Evolutionary conservation across 2,113 vertebrate species (phyloP).

Genomic region (Coptodon bakossiorum): DNA sequence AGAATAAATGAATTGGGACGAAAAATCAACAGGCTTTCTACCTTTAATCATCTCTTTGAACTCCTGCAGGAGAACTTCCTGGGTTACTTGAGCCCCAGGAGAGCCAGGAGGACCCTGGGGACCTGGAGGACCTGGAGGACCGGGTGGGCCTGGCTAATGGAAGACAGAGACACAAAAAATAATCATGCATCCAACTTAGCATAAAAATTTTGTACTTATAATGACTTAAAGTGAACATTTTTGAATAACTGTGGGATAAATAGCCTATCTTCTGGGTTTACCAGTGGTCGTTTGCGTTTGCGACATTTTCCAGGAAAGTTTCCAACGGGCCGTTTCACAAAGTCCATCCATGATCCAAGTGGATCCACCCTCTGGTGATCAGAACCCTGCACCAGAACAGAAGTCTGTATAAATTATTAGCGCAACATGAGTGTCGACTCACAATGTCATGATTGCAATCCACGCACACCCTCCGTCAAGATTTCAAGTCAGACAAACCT

Average conservation of each 20-base stretch:
- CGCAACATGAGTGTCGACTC: neutral
- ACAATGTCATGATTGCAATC: neutral
- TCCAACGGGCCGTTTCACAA: conserved; percentile 83
- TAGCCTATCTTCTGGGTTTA: conserved; percentile 47
- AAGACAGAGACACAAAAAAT: neutral
- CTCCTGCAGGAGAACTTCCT: conserved; percentile 82
- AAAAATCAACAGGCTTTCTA: conserved; percentile 36
- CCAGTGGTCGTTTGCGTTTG: conserved; percentile 81
- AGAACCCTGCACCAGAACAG: conserved; percentile 58
- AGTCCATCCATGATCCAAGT: conserved; percentile 87
- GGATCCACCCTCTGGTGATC: conserved; percentile 83
- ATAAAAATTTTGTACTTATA: neutral
- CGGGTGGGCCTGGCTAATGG: conserved; percentile 78
- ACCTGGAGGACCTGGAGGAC: conserved; percentile 81
- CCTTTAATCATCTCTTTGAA: conserved; percentile 89
- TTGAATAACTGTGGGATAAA: neutral
- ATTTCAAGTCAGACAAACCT: neutral
- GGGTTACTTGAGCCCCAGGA: conserved; percentile 80
- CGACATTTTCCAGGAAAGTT: conserved; percentile 77
- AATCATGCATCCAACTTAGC: neutral
- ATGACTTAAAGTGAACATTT: neutral
- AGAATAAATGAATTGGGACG: neutral
- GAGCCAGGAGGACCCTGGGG: conserved; percentile 80
- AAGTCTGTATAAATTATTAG: neutral
- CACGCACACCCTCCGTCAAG: neutral